Evolutionary conservation across 2,797 vertebrate species (phyloP).

Genomic region (Rhinogobio ventralis): DNA sequence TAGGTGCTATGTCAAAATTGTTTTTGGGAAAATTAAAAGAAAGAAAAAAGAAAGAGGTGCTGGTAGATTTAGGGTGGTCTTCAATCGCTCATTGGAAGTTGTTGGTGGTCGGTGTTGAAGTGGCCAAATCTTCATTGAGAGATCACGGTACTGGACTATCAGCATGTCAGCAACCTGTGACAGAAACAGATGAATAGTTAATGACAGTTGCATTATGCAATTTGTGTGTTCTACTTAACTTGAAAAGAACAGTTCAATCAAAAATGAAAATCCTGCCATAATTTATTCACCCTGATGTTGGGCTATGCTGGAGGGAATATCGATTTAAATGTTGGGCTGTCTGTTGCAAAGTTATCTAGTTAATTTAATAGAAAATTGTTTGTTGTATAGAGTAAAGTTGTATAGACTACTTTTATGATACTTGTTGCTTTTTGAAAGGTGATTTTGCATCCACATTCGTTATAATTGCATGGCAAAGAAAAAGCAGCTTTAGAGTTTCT

Average conservation of each 20-base stretch:
- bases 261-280: not conserved
- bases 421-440: not conserved
- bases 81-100: not conserved
- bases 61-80: slow-evolving; percentile 23
- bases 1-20: not conserved
- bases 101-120: slow-evolving; percentile 11
- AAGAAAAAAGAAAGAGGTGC: slow-evolving; percentile 16
- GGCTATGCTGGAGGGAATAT: not conserved
- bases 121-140: slow-evolving; percentile 5
- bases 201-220: not conserved
- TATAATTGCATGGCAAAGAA: no score
- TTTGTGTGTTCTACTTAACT: not conserved
- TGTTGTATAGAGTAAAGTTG: not conserved
- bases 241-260: not conserved
- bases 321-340: not conserved
- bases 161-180: slow-evolving; percentile 14
- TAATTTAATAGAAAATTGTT: not conserved
- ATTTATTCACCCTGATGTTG: not conserved
- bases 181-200: not conserved
- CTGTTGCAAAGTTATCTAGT: not conserved
- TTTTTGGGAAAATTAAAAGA: not conserved
- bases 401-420: not conserved
- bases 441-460: not conserved
- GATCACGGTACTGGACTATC: slow-evolving; percentile 2
- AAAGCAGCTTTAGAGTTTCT: not conserved